Evolutionary conservation across 1,140 invertebrate species (phyloP).

Genomic region (Venustaconcha ellipsiformis): DNA sequence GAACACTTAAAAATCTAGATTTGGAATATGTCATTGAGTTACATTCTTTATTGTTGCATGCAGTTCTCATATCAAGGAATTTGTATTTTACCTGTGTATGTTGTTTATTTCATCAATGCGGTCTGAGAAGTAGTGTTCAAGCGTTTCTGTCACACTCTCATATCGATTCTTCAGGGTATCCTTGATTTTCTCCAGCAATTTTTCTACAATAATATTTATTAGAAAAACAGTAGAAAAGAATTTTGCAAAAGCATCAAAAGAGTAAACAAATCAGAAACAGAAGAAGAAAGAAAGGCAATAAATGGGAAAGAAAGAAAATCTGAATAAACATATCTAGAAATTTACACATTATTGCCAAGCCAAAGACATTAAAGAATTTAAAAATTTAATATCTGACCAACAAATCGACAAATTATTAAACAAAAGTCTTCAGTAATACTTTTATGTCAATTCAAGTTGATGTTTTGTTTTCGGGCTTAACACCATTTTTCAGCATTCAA

Average conservation of each 20-base stretch:
- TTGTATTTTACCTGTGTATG: slow-evolving; percentile 18
- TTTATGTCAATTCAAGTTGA: too few species aligned
- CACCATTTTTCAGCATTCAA: too few species aligned
- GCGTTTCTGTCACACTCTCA: slow-evolving; percentile 28
- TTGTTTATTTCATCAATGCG: slow-evolving; percentile 32
- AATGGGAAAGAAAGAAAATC: not conserved
- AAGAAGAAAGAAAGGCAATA: not conserved
- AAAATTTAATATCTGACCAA: too few species aligned
- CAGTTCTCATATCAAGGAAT: not conserved
- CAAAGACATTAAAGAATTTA: not conserved
- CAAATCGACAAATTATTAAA: too few species aligned
- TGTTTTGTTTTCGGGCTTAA: too few species aligned
- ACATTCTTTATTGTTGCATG: not conserved
- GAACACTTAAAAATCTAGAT: not conserved
- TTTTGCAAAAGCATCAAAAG: not conserved
- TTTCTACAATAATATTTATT: slow-evolving; percentile 20
- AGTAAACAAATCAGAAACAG: not conserved
- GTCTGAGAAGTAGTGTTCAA: slow-evolving; percentile 26
- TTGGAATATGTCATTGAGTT: not conserved
- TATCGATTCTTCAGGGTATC: slow-evolving; percentile 24
- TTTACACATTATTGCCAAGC: not conserved
- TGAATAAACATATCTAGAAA: not conserved
- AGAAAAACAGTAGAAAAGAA: not conserved
- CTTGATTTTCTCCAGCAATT: slow-evolving; percentile 30
- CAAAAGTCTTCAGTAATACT: too few species aligned